phyloP scores from a whole-genome alignment of 2,888 invertebrate genomes.

The Bugula neritina region DNA sequence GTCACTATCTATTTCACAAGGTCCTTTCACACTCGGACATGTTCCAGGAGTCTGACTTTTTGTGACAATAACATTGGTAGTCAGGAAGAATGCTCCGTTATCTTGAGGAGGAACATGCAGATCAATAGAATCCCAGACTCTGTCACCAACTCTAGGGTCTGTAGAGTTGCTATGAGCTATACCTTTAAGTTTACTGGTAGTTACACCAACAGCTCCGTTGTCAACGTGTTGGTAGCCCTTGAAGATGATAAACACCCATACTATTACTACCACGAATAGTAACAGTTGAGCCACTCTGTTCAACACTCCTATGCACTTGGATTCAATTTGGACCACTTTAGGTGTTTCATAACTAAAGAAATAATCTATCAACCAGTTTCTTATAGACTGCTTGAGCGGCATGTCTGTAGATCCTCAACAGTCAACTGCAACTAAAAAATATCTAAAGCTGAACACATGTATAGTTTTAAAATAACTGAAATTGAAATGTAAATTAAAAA shows the following conservation, averaged over 20 bases:
- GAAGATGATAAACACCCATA: slow-evolving; percentile 50
- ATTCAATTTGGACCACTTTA: slow-evolving; percentile 55
- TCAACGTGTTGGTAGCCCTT: slow-evolving; percentile 57
- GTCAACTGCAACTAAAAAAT: too few relatives aligned
- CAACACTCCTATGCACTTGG: slow-evolving; percentile 54
- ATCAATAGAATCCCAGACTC: slow-evolving; percentile 30
- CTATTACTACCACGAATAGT: slow-evolving; percentile 55
- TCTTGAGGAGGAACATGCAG: slow-evolving; percentile 28
- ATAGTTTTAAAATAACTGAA: too few relatives aligned
- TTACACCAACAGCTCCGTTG: slow-evolving; percentile 34
- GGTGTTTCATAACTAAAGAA: slow-evolving; percentile 55
- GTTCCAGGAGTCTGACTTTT: slow-evolving; percentile 28
- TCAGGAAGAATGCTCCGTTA: slow-evolving; percentile 30
- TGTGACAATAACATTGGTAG: slow-evolving; percentile 29
- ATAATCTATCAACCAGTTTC: not conserved
- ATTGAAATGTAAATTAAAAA: too few relatives aligned
- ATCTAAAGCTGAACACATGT: too few relatives aligned
- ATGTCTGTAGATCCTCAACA: too few relatives aligned
- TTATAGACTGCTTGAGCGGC: not conserved
- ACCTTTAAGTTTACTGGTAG: slow-evolving; percentile 19
- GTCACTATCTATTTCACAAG: slow-evolving; percentile 27
- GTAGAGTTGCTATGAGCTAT: slow-evolving; percentile 29
- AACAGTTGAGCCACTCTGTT: slow-evolving; percentile 53
- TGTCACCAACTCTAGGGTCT: slow-evolving; percentile 1
- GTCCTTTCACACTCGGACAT: slow-evolving; percentile 4